Percentiles rank a stretch among this genome's conserved stretches.
These are phyloP conservation scores for Trachelus tabidus DNA, from an alignment of 2,888 invertebrate genomes.

Conservation along the genomic window DNA sequence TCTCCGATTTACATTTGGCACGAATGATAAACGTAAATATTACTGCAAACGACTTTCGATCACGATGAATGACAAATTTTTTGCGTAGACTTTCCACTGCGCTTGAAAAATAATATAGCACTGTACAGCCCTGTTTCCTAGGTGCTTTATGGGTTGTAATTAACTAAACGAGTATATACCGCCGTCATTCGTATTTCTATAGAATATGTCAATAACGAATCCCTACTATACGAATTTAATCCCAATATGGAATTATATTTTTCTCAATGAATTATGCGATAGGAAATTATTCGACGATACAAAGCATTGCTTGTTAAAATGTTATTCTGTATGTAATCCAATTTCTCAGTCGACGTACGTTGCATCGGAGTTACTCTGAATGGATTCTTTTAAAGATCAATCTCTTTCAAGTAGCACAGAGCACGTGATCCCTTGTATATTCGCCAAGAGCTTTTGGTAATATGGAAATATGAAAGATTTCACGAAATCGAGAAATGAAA, in stretches of 20 bases:
- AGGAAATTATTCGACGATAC: too few species aligned
- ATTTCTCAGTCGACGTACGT: not conserved
- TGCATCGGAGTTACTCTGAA: not conserved
- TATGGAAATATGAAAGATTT: not conserved
- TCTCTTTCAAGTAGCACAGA: not conserved
- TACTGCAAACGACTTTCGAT: not conserved
- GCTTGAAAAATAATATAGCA: too few species aligned
- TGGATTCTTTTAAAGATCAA: not conserved
- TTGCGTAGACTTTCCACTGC: not conserved
- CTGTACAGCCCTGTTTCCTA: too few species aligned
- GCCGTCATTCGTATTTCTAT: too few species aligned
- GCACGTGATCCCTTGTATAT: not conserved
- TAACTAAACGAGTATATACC: too few species aligned
- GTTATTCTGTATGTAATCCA: not conserved
- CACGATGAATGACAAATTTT: not conserved
- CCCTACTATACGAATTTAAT: too few species aligned
- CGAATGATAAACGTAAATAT: not conserved
- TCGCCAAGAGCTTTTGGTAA: not conserved
- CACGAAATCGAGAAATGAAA: too few species aligned
- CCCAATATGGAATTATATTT: too few species aligned
- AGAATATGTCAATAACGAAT: too few species aligned
- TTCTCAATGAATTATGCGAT: too few species aligned
- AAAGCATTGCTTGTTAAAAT: not conserved
- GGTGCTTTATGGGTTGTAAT: too few species aligned
- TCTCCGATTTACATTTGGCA: not conserved